These are phyloP conservation scores for Phataginus tricuspis DNA, from an alignment of 2,797 vertebrate species.

Conservation along the genomic window DNA sequence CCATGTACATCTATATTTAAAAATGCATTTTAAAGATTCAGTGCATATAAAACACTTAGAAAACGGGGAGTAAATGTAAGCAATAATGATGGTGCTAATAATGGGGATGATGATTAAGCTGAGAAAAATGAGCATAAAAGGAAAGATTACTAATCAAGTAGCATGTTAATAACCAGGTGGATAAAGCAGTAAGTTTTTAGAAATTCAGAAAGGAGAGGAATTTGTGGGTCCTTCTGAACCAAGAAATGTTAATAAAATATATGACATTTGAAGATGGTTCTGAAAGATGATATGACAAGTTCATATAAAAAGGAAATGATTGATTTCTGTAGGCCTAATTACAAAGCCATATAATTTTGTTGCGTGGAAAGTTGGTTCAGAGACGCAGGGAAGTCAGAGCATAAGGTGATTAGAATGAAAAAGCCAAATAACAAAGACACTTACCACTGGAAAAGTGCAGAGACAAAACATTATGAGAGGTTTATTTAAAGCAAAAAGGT, in stretches of 20 bases:
- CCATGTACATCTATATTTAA: background rate
- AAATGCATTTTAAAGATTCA: background rate
- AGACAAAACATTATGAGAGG: too few species aligned
- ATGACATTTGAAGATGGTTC: background rate
- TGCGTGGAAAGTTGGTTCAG: too few species aligned
- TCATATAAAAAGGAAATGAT: background rate
- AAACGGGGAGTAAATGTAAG: background rate
- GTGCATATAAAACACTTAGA: background rate
- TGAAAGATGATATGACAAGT: background rate
- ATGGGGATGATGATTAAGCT: background rate
- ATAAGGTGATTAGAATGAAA: too few species aligned
- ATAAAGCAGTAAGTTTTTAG: background rate
- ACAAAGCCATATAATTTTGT: background rate
- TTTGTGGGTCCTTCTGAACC: background rate
- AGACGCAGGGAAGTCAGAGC: too few species aligned
- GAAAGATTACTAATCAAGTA: background rate
- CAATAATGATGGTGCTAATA: background rate
- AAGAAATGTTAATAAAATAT: background rate
- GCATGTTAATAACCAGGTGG: background rate
- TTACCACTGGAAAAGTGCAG: too few species aligned
- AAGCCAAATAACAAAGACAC: too few species aligned
- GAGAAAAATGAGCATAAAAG: background rate
- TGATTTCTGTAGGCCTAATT: background rate
- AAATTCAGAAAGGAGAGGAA: constrained; percentile 27
- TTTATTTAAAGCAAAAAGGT: too few species aligned